Evolutionary conservation across 1,140 invertebrate genomes (phyloP).

Genomic region (Idris sp.): DNA sequence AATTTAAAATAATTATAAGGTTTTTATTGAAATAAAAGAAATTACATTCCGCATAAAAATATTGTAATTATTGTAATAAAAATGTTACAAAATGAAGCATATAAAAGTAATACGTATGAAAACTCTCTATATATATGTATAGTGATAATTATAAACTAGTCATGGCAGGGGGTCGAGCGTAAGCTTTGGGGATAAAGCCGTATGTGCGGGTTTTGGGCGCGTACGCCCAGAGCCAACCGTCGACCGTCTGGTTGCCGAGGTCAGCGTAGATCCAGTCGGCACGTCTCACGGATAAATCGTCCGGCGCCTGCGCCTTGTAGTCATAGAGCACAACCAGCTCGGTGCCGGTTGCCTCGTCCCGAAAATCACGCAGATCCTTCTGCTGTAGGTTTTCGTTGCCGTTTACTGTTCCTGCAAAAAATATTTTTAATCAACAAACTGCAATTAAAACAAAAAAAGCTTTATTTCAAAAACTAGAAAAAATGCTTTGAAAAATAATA

Average conservation of each 20-base stretch:
- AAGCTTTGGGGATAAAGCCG: conserved; percentile 96
- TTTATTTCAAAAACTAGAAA: no score
- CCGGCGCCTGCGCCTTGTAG: conserved; percentile 95
- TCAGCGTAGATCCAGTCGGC: conserved; percentile 97
- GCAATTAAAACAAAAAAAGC: no score
- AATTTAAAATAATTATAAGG: no score
- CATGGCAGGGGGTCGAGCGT: conserved; percentile 94
- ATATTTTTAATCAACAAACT: neutral
- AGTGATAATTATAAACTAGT: conserved; percentile 85
- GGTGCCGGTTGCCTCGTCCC: conserved; percentile 82
- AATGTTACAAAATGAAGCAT: conserved; percentile 58
- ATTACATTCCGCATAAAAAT: conserved; percentile 68
- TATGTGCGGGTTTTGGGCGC: conserved; percentile 94
- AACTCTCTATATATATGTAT: no score
- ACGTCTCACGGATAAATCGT: conserved; percentile 91
- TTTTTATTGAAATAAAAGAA: no score
- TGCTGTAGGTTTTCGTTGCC: conserved; percentile 72
- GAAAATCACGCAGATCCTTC: conserved; percentile 74
- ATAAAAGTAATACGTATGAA: conserved; percentile 49
- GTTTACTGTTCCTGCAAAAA: conserved; percentile 66
- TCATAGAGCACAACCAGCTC: conserved; percentile 96
- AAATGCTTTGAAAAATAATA: no score
- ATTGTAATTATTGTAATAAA: conserved; percentile 63
- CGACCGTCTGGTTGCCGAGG: conserved; percentile 93
- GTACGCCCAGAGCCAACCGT: conserved; percentile 97